These are phyloP conservation scores for Siderastrea radians DNA, from an alignment of 92 coral and sea anemone genomes.

Conservation along the genomic window DNA sequence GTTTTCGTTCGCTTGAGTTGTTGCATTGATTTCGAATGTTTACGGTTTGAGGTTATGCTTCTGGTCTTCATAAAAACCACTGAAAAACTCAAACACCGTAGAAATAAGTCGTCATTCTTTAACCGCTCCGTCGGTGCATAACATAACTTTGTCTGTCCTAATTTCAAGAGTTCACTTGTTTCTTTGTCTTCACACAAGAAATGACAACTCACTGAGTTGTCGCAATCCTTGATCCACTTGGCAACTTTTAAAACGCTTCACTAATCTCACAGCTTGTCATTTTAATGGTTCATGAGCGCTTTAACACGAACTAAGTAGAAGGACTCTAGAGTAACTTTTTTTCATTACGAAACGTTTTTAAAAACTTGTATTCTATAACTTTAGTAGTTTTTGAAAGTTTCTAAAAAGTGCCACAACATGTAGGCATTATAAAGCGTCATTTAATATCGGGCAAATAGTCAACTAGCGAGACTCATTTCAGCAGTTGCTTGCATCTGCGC, in stretches of 20 bases:
- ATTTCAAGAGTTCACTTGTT: not conserved
- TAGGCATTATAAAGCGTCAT: not conserved
- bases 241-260: not conserved
- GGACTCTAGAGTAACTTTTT: no score
- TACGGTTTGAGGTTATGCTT: constrained; percentile 31
- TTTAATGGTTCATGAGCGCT: not conserved
- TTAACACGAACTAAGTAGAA: no score
- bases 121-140: constrained; percentile 51
- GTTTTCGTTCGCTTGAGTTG: constrained; percentile 7
- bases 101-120: constrained; percentile 24
- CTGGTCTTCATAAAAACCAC: not conserved
- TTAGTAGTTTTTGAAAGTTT: not conserved
- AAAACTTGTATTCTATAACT: not conserved
- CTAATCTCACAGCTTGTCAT: not conserved
- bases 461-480: not conserved
- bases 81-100: constrained; percentile 36
- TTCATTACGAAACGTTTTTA: no score
- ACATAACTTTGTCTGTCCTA: not conserved
- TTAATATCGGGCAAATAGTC: not conserved
- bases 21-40: constrained; percentile 8
- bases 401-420: not conserved
- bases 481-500: constrained; percentile 14
- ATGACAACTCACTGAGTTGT: not conserved
- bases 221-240: not conserved
- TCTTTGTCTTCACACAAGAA: constrained; percentile 21